Evolutionary conservation across 2,113 vertebrate genomes (phyloP), one percentile per base, ranked within the genome.

Genomic region (Siphamia tubifer): DNA sequence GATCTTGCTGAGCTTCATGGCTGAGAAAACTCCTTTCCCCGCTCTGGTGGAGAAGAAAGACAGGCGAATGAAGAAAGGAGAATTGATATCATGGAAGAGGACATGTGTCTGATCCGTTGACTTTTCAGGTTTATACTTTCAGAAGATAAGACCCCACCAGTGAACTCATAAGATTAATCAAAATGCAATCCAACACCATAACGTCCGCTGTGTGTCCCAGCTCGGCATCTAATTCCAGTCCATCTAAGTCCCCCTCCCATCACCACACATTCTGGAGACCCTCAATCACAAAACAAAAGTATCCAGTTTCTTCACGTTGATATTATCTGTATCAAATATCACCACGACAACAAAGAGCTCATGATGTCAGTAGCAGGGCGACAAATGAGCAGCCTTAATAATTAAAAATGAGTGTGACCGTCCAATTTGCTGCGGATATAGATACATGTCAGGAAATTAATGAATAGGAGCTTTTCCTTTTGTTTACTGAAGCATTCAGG

Each of bases 1-100:
- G 0, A 86, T 85, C 90, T 96, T 97, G 47, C 94, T 93, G 0
- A 96, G 93, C 82, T 95, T 96, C 94, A 96, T 96, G 87, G 93
- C 94, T 68, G 95, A 94, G 77, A 96, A 96, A 32, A 97, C 95
- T 56, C 94, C 93, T 85, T 92, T 97, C 55, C 94, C 94, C 0
- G 93, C 91, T 92, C 96, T 97, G 85, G n/a, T 60, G 36, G 39
- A 57, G 48, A 16, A 54, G 42, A 53, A 5, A 12, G 21, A 53
- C 6, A 13, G 44, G 15, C 30, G 48, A 53, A 9, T 5, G 31
- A 51, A 66, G 24, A 38, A 42, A 36, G 60, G 6, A 39, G 8
- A 42, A 54, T 8, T 15, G 20, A 58, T 49, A 35, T 54, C 17
- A 10, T 27, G 21, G 55, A 27, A 19, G 11, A 24, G 10, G 76